phyloP scores from a whole-genome alignment of 2,888 invertebrate genomes.

The Lasioglossum leucozonium region DNA sequence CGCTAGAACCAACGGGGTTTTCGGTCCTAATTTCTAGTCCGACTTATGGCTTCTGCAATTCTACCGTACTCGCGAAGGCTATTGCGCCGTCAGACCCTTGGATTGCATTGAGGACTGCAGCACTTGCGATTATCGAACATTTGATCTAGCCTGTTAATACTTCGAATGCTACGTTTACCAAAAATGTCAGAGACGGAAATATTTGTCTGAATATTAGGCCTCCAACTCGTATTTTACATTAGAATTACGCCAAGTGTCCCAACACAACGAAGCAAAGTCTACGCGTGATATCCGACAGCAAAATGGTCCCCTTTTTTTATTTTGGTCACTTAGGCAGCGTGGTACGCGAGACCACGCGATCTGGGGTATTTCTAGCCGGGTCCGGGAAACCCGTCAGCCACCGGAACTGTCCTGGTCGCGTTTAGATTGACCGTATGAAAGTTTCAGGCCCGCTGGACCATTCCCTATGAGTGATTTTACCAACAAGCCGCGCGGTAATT shows the following conservation, averaged over 20 bases:
- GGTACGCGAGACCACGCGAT: not conserved
- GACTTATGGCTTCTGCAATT: not conserved
- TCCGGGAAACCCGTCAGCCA: not conserved
- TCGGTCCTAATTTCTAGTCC: not conserved
- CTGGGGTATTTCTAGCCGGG: not conserved
- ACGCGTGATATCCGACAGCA: not conserved
- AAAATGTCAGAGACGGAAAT: too few relatives aligned
- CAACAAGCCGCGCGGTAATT: not conserved
- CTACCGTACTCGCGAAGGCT: not conserved
- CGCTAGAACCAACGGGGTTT: not conserved
- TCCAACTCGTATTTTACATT: too few relatives aligned
- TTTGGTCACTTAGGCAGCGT: not conserved
- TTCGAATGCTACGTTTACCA: too few relatives aligned
- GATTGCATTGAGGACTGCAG: not conserved
- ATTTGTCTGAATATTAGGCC: too few relatives aligned
- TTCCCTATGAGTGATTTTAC: constrained; percentile 55
- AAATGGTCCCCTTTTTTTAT: not conserved
- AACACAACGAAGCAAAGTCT: not conserved
- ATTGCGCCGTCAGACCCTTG: not conserved
- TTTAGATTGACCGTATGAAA: constrained; percentile 47
- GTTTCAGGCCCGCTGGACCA: constrained; percentile 24
- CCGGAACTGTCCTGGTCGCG: not conserved
- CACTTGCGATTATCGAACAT: too few relatives aligned
- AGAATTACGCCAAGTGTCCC: not conserved
- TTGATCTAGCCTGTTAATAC: too few relatives aligned